Percentiles rank a stretch among this genome's conserved stretches.
These are phyloP conservation scores for Colostygia pectinataria DNA, from an alignment of 2,888 invertebrate genomes.

Conservation along the genomic window DNA sequence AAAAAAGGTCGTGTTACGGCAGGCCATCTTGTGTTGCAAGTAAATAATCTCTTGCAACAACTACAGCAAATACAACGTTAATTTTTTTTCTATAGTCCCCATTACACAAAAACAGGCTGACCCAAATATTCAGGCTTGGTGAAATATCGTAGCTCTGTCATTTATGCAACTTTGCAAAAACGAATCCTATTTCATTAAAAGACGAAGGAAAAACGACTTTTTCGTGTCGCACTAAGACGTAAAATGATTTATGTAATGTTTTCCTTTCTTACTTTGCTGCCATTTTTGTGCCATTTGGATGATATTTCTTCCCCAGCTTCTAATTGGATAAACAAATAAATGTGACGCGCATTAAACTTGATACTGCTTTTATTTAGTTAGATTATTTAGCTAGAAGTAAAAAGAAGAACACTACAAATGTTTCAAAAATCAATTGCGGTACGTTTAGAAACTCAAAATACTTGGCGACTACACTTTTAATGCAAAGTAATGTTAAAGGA, in stretches of 20 bases:
- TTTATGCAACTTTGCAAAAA: constrained; percentile 80
- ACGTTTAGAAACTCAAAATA: constrained; percentile 8
- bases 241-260: constrained; percentile 54
- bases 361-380: constrained; percentile 7
- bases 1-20: constrained; percentile 73
- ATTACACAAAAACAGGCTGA: constrained; percentile 81
- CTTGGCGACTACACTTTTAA: constrained; percentile 16
- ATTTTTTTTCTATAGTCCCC: constrained; percentile 78
- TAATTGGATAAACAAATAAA: constrained; percentile 64
- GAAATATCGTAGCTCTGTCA: constrained; percentile 76
- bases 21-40: constrained; percentile 70
- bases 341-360: constrained; percentile 40
- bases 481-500: constrained; percentile 39
- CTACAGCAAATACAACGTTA: constrained; percentile 75
- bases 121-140: constrained; percentile 76
- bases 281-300: constrained; percentile 67
- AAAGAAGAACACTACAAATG: no score
- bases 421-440: no score
- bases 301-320: constrained; percentile 63
- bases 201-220: constrained; percentile 61
- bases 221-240: constrained; percentile 59
- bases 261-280: constrained; percentile 52
- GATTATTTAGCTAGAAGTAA: no score
- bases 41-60: constrained; percentile 63
- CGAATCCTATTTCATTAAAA: constrained; percentile 64